Evolutionary conservation across 1,140 invertebrate species (phyloP).

Genomic region (Drosophila punjabiensis): DNA sequence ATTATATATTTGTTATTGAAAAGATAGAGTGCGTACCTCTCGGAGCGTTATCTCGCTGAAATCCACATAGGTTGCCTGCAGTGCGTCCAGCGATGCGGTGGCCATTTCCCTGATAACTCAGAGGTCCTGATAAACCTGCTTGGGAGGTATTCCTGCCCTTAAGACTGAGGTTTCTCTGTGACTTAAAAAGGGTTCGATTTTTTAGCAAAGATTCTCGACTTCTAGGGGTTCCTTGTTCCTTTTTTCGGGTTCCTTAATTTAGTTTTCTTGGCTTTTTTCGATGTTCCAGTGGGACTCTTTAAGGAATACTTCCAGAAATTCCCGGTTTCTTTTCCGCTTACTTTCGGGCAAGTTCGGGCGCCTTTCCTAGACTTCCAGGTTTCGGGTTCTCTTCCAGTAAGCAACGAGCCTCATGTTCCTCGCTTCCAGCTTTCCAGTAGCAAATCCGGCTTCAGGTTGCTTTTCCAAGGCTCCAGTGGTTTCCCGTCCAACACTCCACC

Average conservation of each 20-base stretch:
- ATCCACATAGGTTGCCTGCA: slow-evolving; percentile 60
- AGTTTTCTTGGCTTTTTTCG: neutral
- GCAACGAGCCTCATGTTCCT: slow-evolving; percentile 4
- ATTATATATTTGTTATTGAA: neutral
- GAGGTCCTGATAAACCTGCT: neutral
- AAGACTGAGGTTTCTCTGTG: neutral
- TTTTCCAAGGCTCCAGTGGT: neutral
- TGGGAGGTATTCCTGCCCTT: neutral
- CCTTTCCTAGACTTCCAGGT: neutral
- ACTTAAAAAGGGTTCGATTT: neutral
- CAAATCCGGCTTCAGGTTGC: neutral
- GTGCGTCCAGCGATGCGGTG: slow-evolving; percentile 55
- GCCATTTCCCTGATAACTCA: slow-evolving; percentile 50
- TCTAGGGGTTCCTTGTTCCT: neutral
- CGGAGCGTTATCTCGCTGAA: slow-evolving; percentile 56
- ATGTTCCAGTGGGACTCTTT: too few species aligned
- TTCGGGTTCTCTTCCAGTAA: neutral
- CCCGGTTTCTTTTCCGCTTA: neutral
- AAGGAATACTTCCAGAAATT: neutral
- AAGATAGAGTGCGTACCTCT: slow-evolving; percentile 39
- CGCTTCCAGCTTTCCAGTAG: neutral
- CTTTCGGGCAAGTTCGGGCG: too few species aligned
- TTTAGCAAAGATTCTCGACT: neutral
- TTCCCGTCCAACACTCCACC: neutral
- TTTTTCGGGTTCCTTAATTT: neutral